These are phyloP conservation scores for Dyspetes luteomarginatus DNA, from an alignment of 2,888 invertebrate species.

Conservation along the genomic window DNA sequence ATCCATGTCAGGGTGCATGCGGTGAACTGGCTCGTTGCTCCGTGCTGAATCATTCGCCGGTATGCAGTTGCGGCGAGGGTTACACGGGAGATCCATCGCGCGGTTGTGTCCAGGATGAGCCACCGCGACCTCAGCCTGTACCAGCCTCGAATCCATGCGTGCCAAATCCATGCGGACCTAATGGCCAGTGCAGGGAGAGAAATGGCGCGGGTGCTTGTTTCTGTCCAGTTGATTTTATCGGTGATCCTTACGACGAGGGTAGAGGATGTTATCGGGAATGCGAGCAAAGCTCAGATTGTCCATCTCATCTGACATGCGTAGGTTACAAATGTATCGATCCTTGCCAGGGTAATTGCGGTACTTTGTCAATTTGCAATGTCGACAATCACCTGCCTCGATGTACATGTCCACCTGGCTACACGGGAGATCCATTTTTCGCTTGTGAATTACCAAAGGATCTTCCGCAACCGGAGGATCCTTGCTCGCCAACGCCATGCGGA, in stretches of 20 bases:
- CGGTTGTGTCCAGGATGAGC: constrained; percentile 83
- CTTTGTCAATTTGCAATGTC: constrained; percentile 91
- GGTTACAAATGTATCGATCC: constrained; percentile 94
- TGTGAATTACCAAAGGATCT: constrained; percentile 71
- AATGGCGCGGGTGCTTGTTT: constrained; percentile 94
- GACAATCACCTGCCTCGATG: constrained; percentile 92
- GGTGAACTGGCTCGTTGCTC: constrained; percentile 92
- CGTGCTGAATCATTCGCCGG: constrained; percentile 92
- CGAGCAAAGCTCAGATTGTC: constrained; percentile 91
- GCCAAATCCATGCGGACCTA: constrained; percentile 93
- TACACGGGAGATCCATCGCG: constrained; percentile 91
- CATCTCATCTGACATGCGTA: constrained; percentile 89
- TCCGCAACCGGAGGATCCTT: constrained; percentile 86
- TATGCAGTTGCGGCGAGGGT: constrained; percentile 92
- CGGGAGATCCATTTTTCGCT: constrained; percentile 92
- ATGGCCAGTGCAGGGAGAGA: constrained; percentile 92
- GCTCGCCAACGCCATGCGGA: constrained; percentile 93
- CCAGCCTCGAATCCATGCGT: constrained; percentile 88
- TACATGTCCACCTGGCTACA: constrained; percentile 89
- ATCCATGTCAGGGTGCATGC: constrained; percentile 93
- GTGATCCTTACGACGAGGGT: constrained; percentile 90
- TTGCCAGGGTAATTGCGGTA: constrained; percentile 93
- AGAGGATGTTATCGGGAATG: constrained; percentile 91
- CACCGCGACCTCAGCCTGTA: constrained; percentile 70
- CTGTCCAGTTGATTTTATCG: constrained; percentile 91